phyloP scores from a whole-genome alignment of 2,888 invertebrate genomes.

The Pyralis farinalis region DNA sequence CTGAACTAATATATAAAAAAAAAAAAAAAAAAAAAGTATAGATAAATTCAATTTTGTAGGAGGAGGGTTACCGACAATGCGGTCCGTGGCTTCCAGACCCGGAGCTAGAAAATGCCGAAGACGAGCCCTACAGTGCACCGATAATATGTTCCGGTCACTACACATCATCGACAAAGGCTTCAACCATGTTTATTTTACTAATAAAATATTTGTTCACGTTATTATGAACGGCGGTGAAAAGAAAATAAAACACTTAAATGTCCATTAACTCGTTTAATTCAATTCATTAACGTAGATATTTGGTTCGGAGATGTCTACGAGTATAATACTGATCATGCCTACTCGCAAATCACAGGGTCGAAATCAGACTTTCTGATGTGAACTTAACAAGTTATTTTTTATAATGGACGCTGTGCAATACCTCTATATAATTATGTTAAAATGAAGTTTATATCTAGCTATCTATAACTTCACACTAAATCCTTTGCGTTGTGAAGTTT shows the following conservation, averaged over 20 bases:
- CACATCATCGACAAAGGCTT: neutral
- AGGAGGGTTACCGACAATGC: slow-evolving; percentile 68
- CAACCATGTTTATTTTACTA: slow-evolving; percentile 8
- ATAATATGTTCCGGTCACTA: neutral
- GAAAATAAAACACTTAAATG: slow-evolving; percentile 39
- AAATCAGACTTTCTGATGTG: no score
- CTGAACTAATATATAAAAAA: no score
- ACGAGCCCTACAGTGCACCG: no score
- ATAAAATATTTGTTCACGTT: neutral
- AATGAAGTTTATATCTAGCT: no score
- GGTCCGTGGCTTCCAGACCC: slow-evolving; percentile 64
- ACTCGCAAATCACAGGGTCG: slow-evolving; percentile 27
- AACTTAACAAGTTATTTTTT: no score
- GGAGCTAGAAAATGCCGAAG: slow-evolving; percentile 26
- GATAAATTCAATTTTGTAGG: no score
- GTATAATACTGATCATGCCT: slow-evolving; percentile 51
- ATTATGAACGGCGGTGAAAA: slow-evolving; percentile 2
- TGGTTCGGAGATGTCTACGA: slow-evolving; percentile 63
- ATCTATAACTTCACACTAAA: no score
- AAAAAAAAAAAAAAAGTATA: no score
- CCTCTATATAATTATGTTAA: no score
- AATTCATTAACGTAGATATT: slow-evolving; percentile 47
- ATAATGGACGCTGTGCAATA: no score
- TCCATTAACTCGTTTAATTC: slow-evolving; percentile 52
- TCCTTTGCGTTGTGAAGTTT: no score